Conservation (phyloP, 2,797 vertebrate species). For the Anguilla megastoma region DNA sequence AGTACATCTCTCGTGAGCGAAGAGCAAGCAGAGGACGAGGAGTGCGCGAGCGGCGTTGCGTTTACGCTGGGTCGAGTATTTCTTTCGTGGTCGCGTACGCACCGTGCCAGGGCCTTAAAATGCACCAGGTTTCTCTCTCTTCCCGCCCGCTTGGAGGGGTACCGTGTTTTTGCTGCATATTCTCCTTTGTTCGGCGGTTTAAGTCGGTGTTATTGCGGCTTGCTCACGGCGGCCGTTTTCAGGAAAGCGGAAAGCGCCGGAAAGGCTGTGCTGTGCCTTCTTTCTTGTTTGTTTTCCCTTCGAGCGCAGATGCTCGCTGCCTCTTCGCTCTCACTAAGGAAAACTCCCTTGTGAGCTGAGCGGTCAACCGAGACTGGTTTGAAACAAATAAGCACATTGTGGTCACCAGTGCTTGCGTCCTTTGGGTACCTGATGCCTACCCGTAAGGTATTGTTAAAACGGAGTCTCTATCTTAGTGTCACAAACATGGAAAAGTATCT, state of each 20-base stretch:
- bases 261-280: slow-evolving; percentile 10
- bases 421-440: not conserved
- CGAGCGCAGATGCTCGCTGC: slow-evolving; percentile 3
- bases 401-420: not conserved
- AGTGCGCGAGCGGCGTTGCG: slow-evolving; percentile 48
- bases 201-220: not conserved
- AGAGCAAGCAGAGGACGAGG: slow-evolving; percentile 52
- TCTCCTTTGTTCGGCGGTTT: slow-evolving; percentile 64
- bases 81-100: slow-evolving; percentile 69
- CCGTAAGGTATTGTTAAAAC: not conserved
- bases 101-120: slow-evolving; percentile 76
- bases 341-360: no score
- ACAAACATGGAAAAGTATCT: not conserved
- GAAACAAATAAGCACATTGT: slow-evolving; percentile 21
- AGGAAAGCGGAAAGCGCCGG: not conserved
- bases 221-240: not conserved
- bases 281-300: slow-evolving; percentile 15
- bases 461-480: not conserved
- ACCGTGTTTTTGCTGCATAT: slow-evolving; percentile 88
- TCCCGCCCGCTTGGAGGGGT: slow-evolving; percentile 81
- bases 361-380: slow-evolving; percentile 17
- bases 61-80: slow-evolving; percentile 49
- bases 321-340: not conserved
- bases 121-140: slow-evolving; percentile 78
- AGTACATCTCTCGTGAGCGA: slow-evolving; percentile 33